Evolutionary conservation across 2,888 invertebrate genomes (phyloP), one percentile per base, ranked within the genome.

Genomic region (Megamerina dolium): DNA sequence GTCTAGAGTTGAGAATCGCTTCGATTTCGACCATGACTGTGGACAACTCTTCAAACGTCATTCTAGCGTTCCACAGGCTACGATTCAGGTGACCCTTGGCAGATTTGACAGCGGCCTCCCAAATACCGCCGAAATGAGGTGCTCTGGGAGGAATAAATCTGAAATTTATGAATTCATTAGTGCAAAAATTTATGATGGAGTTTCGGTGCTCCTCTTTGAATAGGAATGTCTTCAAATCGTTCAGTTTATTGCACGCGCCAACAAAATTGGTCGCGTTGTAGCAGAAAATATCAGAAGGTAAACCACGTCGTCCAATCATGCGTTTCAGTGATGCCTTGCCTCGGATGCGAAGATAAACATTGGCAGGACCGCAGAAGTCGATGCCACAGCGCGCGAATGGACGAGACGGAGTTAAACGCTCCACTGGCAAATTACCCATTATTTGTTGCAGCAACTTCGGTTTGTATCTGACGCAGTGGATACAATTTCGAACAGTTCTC

Each of bases 1-100:
- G 47, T 9, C 45, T 27, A n/a, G 45, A 48, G 21, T 50, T 50
- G 32, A 50, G 23, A 1, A 43, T 23, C 9, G 45, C 43, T 39
- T 46, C 48, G 13, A 50, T 48, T 21, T 50, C 46, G 12, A 36
- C 18, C 12, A 50, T 16, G 8, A 41, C 40, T 10, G 44, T 51
- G 10, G 41, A 4, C 6, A 50, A 27, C 23, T 52, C 47, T 23
- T 48, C 48, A 20, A 36, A 45, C 3, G 48, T 38, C 2, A 50
- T 30, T 6, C 45, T 21, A 5, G 44, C 36, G 5, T 29, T 39
- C 17, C n/a, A 18, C 5, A 46, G 18, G n/a, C 30, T 38, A 5
- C 45, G 36, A 20, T 26, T 39, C 17, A 44, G 44, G n/a, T n/a
- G n/a, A n/a, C n/a, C n/a, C n/a, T n/a, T n/a, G n/a, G 41, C 44